A percentile compares a stretch with the other conserved stretches of the same genome.
Conservation (phyloP, 2,113 vertebrate species). For the Callipepla californica region DNA sequence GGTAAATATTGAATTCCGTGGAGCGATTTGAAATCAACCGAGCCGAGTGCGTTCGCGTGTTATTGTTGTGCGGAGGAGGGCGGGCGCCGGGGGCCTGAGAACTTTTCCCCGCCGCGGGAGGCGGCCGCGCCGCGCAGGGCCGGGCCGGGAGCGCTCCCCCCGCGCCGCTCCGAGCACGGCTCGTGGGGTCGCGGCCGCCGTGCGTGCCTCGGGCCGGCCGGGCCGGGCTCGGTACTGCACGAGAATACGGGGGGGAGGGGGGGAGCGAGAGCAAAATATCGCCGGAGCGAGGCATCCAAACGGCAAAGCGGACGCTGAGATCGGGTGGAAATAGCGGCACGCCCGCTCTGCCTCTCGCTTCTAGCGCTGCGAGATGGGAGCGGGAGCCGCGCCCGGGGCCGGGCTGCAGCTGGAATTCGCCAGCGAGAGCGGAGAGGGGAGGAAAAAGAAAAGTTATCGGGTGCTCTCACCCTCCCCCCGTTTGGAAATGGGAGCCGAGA, state of each 20-base stretch:
- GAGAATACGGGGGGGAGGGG: background rate
- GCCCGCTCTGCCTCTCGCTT: background rate
- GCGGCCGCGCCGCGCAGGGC: background rate
- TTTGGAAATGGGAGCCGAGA: background rate
- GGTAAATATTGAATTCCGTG: conserved; percentile 74
- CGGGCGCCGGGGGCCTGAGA: conserved; percentile 24
- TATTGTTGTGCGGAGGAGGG: conserved; percentile 14
- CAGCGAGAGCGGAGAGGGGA: background rate
- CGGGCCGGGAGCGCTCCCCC: background rate
- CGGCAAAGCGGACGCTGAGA: background rate
- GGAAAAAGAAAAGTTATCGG: background rate
- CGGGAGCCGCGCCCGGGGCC: background rate
- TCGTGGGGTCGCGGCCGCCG: background rate
- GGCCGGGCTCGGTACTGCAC: background rate
- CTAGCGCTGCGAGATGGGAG: background rate
- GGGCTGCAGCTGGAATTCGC: background rate
- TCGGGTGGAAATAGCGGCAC: background rate
- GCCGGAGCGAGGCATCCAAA: conserved; percentile 2
- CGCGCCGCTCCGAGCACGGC: background rate
- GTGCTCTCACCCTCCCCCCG: too few species aligned
- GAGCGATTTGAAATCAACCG: conserved; percentile 42
- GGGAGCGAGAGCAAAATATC: background rate
- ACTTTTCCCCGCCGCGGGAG: conserved; percentile 11
- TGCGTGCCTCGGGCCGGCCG: background rate
- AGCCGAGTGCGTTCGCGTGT: conserved; percentile 4